Conservation (phyloP, 1,140 invertebrate species). For the Goniozus legneri region DNA sequence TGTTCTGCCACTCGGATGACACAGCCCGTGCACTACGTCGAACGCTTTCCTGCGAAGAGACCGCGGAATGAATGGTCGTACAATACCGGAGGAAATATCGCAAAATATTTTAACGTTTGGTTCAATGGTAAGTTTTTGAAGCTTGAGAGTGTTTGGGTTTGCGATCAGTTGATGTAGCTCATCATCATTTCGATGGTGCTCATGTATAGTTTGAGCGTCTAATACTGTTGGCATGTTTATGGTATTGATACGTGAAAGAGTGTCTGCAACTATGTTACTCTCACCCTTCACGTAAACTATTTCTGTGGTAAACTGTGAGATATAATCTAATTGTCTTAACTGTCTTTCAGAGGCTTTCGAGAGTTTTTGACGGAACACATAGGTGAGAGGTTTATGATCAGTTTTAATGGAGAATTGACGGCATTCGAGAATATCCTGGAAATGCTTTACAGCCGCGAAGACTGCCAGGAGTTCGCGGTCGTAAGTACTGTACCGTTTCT, state of each 20-base stretch:
- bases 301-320: too few species aligned
- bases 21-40: neutral
- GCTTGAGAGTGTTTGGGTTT: neutral
- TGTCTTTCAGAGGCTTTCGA: constrained; percentile 16
- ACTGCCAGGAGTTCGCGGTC: constrained; percentile 35
- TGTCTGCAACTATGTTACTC: constrained; percentile 30
- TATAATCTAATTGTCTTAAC: constrained; percentile 20
- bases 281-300: constrained; percentile 29
- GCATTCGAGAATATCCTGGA: constrained; percentile 7
- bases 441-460: constrained; percentile 10
- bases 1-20: constrained; percentile 1
- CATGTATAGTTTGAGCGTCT: constrained; percentile 11
- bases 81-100: neutral
- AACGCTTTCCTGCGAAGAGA: neutral
- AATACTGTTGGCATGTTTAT: constrained; percentile 8
- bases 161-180: constrained; percentile 2
- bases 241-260: constrained; percentile 18
- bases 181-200: constrained; percentile 15
- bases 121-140: neutral
- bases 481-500: constrained; percentile 16
- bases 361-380: constrained; percentile 17
- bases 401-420: constrained; percentile 20
- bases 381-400: constrained; percentile 31
- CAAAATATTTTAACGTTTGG: neutral
- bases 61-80: neutral